Evolutionary conservation across 2,797 vertebrate species (phyloP).

Genomic region (Acipenser ruthenus): DNA sequence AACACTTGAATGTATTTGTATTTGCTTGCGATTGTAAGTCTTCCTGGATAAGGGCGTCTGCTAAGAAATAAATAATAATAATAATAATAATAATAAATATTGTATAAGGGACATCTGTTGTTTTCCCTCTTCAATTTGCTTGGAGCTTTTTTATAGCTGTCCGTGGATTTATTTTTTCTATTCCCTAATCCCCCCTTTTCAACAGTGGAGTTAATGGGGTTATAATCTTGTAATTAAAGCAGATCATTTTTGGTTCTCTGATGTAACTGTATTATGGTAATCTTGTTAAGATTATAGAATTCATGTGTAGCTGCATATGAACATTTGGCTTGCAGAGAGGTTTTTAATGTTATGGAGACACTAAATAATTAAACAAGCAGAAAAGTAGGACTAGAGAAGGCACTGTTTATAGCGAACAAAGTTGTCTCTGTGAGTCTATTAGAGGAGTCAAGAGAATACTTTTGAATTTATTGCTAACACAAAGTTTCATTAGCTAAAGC

Average conservation of each 20-base stretch:
- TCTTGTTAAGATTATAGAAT: conserved; percentile 55
- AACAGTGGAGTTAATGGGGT: conserved; percentile 54
- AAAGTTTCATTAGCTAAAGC: conserved; percentile 35
- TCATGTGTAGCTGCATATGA: conserved; percentile 47
- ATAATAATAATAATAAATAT: no score
- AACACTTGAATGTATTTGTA: no score
- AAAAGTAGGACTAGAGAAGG: conserved; percentile 27
- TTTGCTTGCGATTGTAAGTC: no score
- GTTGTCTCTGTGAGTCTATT: conserved; percentile 34
- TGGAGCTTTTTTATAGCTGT: conserved; percentile 45
- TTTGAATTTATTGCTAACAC: conserved; percentile 25
- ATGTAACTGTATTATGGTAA: conserved; percentile 55
- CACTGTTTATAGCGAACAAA: conserved; percentile 37
- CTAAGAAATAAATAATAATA: no score
- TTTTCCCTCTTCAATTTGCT: conserved; percentile 35
- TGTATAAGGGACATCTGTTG: conserved; percentile 23
- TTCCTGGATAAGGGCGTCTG: no score
- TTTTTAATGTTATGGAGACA: conserved; percentile 29
- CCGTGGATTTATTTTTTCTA: conserved; percentile 40
- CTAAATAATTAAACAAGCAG: conserved; percentile 46
- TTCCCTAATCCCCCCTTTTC: conserved; percentile 49
- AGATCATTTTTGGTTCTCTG: conserved; percentile 60
- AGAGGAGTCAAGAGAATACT: conserved; percentile 26
- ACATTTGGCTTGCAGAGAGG: conserved; percentile 39
- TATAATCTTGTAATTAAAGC: conserved; percentile 67